phyloP scores from a whole-genome alignment of 1,140 invertebrate genomes.

The Chironomus striatipennis region DNA sequence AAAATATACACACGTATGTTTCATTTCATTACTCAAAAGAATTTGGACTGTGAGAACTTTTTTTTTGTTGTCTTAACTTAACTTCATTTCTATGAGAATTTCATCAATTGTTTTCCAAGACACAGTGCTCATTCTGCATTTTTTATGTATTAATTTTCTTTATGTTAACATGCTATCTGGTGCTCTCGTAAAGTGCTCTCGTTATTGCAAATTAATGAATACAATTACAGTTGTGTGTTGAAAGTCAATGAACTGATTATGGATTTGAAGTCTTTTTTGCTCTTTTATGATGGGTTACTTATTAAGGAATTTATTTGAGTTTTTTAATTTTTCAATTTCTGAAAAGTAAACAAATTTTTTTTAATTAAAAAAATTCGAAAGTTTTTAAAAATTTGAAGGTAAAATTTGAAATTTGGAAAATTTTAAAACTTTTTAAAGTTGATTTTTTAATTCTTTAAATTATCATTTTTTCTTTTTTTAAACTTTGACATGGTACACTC shows the following conservation, averaged over 20 bases:
- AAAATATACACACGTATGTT: slow-evolving; percentile 7
- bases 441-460: no score
- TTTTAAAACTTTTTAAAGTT: no score
- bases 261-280: neutral
- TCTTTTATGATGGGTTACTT: no score
- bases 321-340: no score
- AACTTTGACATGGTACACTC: no score
- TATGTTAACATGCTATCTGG: slow-evolving; percentile 10
- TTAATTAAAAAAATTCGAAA: no score
- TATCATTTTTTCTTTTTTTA: no score
- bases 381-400: no score
- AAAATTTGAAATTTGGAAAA: no score
- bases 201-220: slow-evolving; percentile 21
- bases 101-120: slow-evolving; percentile 11
- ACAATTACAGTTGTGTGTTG: slow-evolving; percentile 17
- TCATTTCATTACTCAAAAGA: slow-evolving; percentile 9
- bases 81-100: slow-evolving; percentile 16
- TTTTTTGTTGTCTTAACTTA: neutral
- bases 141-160: slow-evolving; percentile 18
- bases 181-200: neutral
- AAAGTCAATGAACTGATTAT: slow-evolving; percentile 1
- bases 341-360: no score
- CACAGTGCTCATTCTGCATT: neutral
- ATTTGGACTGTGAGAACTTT: slow-evolving; percentile 20
- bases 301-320: no score